Evolutionary conservation across 2,113 vertebrate genomes (phyloP).

Genomic region (Bucco capensis): DNA sequence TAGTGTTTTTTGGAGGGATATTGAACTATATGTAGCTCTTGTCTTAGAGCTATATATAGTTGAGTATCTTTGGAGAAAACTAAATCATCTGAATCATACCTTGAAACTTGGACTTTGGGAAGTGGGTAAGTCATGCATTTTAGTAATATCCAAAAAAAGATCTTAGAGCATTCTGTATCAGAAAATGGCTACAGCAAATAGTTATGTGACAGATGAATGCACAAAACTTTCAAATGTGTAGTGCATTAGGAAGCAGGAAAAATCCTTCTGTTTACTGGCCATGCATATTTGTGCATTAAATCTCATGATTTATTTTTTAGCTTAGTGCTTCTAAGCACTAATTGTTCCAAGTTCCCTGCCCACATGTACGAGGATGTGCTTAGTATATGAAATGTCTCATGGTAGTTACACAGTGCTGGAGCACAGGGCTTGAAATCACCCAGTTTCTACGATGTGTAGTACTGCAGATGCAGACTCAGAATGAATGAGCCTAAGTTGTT

Average conservation of each 20-base stretch:
- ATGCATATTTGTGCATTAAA: background rate
- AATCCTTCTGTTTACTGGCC: background rate
- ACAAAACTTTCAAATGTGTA: background rate
- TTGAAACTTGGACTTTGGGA: background rate
- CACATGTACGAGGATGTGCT: background rate
- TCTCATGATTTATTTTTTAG: background rate
- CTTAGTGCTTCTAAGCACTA: background rate
- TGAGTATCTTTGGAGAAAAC: background rate
- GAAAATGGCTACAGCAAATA: background rate
- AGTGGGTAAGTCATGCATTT: background rate
- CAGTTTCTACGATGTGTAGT: background rate
- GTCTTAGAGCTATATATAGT: background rate
- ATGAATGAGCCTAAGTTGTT: background rate
- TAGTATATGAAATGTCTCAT: background rate
- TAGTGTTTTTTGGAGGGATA: background rate
- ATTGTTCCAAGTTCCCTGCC: background rate
- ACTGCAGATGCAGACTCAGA: background rate
- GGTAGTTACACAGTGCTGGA: background rate
- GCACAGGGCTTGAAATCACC: background rate
- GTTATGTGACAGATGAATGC: background rate
- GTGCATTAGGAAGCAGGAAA: background rate
- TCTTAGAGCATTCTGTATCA: background rate
- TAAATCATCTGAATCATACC: background rate
- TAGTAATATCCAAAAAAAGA: background rate
- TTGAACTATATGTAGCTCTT: too few relatives aligned